Evolutionary conservation across 2,113 vertebrate genomes (phyloP).

Genomic region (Sylvia atricapilla): DNA sequence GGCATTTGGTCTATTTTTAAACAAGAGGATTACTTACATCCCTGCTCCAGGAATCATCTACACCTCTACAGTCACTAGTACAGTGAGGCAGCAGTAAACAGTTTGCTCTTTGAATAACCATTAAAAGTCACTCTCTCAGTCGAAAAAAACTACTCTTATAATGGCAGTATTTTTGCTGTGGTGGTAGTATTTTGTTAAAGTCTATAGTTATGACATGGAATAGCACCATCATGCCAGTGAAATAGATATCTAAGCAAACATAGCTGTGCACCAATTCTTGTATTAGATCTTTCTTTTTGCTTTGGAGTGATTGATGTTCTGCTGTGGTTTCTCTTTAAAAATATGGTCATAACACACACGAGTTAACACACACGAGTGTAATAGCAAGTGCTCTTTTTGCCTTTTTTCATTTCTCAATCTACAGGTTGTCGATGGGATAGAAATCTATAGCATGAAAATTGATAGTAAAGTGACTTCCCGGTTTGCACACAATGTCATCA

Average conservation of each 20-base stretch:
- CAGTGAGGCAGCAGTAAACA: background rate
- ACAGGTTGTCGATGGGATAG: conserved; percentile 71
- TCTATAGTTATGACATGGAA: background rate
- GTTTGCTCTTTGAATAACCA: background rate
- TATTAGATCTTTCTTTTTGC: background rate
- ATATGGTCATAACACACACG: background rate
- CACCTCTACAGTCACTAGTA: background rate
- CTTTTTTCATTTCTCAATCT: background rate
- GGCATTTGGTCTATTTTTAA: background rate
- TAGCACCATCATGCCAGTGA: background rate
- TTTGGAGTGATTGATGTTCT: background rate
- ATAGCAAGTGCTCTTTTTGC: background rate
- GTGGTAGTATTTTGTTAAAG: background rate
- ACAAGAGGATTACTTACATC: background rate
- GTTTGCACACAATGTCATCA: conserved; percentile 89
- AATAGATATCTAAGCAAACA: background rate
- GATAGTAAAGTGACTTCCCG: conserved; percentile 85
- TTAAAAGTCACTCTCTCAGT: background rate
- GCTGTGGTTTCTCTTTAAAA: background rate
- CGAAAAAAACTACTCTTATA: fast-evolving
- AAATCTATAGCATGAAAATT: conserved; percentile 88
- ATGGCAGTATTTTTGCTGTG: background rate
- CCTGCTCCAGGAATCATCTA: background rate
- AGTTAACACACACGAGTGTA: background rate
- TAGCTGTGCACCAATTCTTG: background rate